Evolutionary conservation across 2,888 invertebrate genomes (phyloP).

Genomic region (Eueremaeus valkanovi): DNA sequence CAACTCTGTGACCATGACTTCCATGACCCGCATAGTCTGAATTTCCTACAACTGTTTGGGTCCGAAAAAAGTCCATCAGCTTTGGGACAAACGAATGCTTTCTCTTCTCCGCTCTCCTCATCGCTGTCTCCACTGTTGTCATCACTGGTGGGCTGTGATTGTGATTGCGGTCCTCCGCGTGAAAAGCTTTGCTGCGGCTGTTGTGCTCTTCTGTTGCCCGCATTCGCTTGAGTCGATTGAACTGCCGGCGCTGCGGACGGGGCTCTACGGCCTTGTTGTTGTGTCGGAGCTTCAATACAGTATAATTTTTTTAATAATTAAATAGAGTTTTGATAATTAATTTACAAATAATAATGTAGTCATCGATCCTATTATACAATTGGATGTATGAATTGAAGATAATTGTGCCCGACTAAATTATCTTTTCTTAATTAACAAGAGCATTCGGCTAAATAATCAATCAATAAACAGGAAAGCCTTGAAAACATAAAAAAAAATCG

Average conservation of each 20-base stretch:
- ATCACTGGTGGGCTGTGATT: slow-evolving; percentile 5
- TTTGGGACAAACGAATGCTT: slow-evolving; percentile 47
- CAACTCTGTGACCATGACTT: slow-evolving; percentile 81
- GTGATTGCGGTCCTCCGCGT: slow-evolving; percentile 26
- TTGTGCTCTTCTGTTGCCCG: slow-evolving; percentile 3
- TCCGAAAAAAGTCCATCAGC: slow-evolving; percentile 49
- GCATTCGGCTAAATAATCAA: too few species aligned
- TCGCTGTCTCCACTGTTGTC: slow-evolving; percentile 34
- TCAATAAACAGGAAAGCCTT: too few species aligned
- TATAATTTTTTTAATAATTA: neutral
- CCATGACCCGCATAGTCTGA: slow-evolving; percentile 69
- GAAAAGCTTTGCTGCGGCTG: neutral
- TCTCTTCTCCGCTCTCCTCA: slow-evolving; percentile 1
- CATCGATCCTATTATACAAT: too few species aligned
- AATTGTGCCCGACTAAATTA: too few species aligned
- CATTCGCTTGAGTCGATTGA: slow-evolving; percentile 23
- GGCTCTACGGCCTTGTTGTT: slow-evolving; percentile 31
- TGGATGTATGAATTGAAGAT: too few species aligned
- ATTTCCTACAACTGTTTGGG: slow-evolving; percentile 48
- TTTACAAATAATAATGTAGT: neutral
- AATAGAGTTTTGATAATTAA: neutral
- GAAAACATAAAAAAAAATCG: too few species aligned
- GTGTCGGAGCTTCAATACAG: neutral
- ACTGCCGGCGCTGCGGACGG: neutral
- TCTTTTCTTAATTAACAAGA: too few species aligned